Evolutionary conservation across 2,888 invertebrate species (phyloP).

Genomic region (Cephus rjabovi): DNA sequence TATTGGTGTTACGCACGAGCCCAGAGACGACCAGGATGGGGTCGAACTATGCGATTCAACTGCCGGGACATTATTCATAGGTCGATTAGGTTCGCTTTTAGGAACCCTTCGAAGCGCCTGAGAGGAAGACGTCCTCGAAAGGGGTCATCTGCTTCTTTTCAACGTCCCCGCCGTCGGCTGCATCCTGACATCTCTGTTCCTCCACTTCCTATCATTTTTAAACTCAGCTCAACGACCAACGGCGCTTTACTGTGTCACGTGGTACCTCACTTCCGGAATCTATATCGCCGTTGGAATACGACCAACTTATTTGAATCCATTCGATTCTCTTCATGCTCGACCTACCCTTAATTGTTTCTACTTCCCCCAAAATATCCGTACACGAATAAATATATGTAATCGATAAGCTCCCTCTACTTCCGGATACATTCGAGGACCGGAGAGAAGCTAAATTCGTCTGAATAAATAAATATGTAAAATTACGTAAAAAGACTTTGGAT

Average conservation of each 20-base stretch:
- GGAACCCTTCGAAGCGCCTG: not conserved
- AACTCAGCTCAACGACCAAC: not conserved
- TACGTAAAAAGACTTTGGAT: not conserved
- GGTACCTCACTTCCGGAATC: not conserved
- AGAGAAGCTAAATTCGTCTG: not conserved
- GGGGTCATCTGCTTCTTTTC: not conserved
- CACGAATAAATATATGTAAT: not conserved
- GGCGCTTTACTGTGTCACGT: not conserved
- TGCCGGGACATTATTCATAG: constrained; percentile 36
- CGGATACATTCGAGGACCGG: not conserved
- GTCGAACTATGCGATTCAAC: not conserved
- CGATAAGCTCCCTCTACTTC: not conserved
- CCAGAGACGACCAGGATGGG: not conserved
- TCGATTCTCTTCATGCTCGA: not conserved
- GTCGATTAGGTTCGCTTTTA: constrained; percentile 28
- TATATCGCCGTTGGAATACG: not conserved
- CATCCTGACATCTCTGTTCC: not conserved
- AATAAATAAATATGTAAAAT: too few species aligned
- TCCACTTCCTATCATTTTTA: not conserved
- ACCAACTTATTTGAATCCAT: not conserved
- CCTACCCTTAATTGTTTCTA: not conserved
- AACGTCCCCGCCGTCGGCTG: not conserved
- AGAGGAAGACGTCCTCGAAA: not conserved
- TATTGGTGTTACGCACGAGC: not conserved
- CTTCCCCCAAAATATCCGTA: not conserved